Conservation (phyloP, 2,888 invertebrate genomes). For the Rhagonycha fulva region DNA sequence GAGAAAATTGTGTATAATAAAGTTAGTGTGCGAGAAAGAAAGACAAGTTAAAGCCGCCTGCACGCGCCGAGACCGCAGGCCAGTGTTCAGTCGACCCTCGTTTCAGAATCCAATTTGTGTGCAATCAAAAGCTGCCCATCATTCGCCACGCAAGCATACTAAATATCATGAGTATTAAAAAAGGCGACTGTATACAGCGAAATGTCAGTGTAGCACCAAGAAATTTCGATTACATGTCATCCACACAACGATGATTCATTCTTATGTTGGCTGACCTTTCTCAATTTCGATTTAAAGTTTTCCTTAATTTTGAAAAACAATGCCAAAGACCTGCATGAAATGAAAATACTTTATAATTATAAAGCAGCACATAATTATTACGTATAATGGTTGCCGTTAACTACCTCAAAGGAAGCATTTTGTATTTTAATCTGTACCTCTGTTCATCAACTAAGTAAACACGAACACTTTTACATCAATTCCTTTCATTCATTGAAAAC, state of each 20-base stretch:
- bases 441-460: slow-evolving; percentile 43
- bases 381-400: slow-evolving; percentile 32
- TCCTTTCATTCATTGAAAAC: slow-evolving; percentile 32
- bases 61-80: slow-evolving; percentile 41
- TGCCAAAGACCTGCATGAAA: neutral
- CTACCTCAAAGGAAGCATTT: slow-evolving; percentile 37
- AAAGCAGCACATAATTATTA: neutral
- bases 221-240: neutral
- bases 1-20: slow-evolving; percentile 35
- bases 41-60: slow-evolving; percentile 36
- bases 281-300: neutral
- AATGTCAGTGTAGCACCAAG: neutral
- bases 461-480: slow-evolving; percentile 37
- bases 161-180: slow-evolving; percentile 20
- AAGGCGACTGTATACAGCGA: neutral
- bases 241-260: neutral
- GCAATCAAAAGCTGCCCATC: slow-evolving; percentile 49
- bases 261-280: neutral
- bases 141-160: slow-evolving; percentile 42
- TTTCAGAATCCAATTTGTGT: slow-evolving; percentile 48
- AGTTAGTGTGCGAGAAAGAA: slow-evolving; percentile 36
- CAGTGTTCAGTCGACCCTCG: slow-evolving; percentile 36
- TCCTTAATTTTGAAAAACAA: neutral
- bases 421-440: slow-evolving; percentile 38
- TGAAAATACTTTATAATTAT: neutral